phyloP scores from a whole-genome alignment of 2,113 vertebrate genomes.

The Hyperopisus bebe region DNA sequence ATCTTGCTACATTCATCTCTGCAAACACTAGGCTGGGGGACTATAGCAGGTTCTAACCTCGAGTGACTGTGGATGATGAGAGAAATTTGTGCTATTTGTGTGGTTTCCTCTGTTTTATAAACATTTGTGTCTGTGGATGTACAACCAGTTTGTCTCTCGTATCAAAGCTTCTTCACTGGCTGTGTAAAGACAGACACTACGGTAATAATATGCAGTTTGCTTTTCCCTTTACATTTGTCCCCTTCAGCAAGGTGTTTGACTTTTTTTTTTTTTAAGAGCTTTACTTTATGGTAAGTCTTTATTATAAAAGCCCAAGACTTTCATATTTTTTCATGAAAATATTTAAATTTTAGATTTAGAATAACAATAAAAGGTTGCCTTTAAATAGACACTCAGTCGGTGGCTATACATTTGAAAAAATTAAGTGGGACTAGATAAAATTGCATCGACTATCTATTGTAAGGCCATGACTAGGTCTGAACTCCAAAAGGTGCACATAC shows the following conservation, averaged over 20 bases:
- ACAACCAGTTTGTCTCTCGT: background rate
- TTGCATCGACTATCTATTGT: conserved; percentile 15
- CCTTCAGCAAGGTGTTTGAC: background rate
- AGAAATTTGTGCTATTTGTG: conserved; percentile 7
- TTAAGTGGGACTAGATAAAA: conserved; percentile 4
- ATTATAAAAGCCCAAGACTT: conserved; percentile 9
- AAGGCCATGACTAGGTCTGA: conserved; percentile 18
- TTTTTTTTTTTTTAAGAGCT: background rate
- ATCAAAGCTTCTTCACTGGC: background rate
- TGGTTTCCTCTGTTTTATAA: background rate
- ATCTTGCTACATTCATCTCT: conserved; percentile 14
- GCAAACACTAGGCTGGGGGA: conserved; percentile 8
- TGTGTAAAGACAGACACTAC: background rate
- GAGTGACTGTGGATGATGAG: background rate
- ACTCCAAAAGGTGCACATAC: background rate
- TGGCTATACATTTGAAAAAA: background rate
- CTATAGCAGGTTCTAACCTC: background rate
- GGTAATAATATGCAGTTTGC: background rate
- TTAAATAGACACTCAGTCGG: background rate
- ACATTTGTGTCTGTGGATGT: background rate
- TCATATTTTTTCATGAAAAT: conserved; percentile 1
- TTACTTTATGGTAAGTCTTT: background rate
- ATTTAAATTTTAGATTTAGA: conserved; percentile 15
- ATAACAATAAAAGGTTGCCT: conserved; percentile 22
- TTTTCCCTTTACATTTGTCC: background rate